Evolutionary conservation across 2,888 invertebrate genomes (phyloP).

Genomic region (Aphodius sticticus): DNA sequence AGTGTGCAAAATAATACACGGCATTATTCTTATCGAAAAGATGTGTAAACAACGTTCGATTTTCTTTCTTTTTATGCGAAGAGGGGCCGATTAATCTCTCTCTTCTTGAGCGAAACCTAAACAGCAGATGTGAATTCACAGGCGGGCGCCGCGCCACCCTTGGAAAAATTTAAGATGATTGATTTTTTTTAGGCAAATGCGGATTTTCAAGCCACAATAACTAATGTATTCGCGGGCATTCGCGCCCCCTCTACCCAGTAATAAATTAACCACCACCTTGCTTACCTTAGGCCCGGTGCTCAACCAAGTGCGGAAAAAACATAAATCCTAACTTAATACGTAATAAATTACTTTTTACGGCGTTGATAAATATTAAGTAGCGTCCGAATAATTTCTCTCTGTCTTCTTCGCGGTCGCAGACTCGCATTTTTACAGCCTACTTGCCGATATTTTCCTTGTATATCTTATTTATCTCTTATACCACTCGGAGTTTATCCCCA

Average conservation of each 20-base stretch:
- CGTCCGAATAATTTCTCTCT: background rate
- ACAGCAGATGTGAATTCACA: background rate
- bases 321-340: background rate
- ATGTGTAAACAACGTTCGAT: background rate
- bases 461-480: background rate
- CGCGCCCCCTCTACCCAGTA: background rate
- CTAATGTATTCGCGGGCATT: background rate
- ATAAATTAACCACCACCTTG: background rate
- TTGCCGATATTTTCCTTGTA: background rate
- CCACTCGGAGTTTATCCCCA: too few relatives aligned
- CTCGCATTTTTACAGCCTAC: background rate
- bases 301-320: background rate
- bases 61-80: background rate
- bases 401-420: background rate
- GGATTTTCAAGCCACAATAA: background rate
- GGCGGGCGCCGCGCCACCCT: background rate
- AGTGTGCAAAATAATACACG: too few relatives aligned
- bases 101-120: background rate
- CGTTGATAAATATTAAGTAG: slow-evolving; percentile 4
- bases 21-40: background rate
- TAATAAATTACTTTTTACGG: background rate
- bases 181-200: background rate
- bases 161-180: background rate
- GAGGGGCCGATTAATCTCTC: background rate
- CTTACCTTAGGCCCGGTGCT: background rate